Percentiles rank a stretch among this genome's conserved stretches.
Conservation (phyloP, 2,797 vertebrate species). For the Buphagus erythrorhynchus region DNA sequence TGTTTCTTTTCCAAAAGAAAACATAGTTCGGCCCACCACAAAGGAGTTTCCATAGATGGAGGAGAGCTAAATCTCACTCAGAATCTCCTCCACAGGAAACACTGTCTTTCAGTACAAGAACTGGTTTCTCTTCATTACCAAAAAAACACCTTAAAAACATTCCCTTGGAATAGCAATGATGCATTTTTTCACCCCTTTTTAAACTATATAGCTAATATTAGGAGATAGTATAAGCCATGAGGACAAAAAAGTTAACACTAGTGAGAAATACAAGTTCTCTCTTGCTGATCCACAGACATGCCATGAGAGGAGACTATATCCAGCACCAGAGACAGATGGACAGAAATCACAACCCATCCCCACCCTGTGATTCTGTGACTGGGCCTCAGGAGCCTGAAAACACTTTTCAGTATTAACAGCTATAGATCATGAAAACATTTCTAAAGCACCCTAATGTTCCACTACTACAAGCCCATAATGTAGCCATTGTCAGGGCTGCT, state of each 20-base stretch:
- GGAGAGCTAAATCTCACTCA: neutral
- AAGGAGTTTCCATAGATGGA: neutral
- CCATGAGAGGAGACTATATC: neutral
- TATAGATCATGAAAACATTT: neutral
- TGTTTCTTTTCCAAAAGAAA: constrained; percentile 19
- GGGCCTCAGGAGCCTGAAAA: neutral
- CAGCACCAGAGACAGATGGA: neutral
- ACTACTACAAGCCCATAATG: rapidly evolving
- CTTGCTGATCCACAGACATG: neutral
- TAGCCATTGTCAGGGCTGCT: neutral
- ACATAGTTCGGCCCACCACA: neutral
- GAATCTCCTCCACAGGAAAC: neutral
- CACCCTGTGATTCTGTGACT: neutral
- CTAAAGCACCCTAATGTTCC: neutral
- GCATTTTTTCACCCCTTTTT: neutral
- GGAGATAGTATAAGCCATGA: neutral
- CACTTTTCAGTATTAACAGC: neutral
- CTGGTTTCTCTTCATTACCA: neutral
- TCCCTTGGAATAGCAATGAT: neutral
- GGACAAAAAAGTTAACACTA: neutral
- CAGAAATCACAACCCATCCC: neutral
- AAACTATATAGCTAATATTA: neutral
- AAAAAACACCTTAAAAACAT: neutral
- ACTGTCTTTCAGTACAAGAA: neutral
- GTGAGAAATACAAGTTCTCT: neutral